Evolutionary conservation across 2,888 invertebrate species (phyloP), one percentile per base, ranked within the genome.

Genomic region (Aromia moschata): DNA sequence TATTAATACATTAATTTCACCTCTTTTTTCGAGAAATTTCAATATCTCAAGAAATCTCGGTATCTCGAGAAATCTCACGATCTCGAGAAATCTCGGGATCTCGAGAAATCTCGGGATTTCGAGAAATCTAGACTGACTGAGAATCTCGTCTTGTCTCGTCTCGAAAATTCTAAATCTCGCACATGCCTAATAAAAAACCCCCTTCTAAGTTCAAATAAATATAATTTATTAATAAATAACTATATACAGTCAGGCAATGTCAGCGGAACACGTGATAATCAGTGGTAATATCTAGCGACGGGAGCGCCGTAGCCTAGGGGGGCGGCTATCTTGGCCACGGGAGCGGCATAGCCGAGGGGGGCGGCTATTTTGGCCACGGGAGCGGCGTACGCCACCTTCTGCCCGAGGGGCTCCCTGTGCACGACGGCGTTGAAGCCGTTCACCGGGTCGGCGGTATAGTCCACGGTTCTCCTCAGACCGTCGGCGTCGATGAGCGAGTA

Each of bases 401-500:
- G 78, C 2, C 74, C 80, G 5, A 82, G 70, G 16, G 83, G 83
- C 71, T 83, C 82, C 47, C 80, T 81, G 69, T 80, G 83, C 9
- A 85, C 85, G 43, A 84, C 83, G 57, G 85, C 85, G 70, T 85
- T 84, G 81, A 85, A 85, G 47, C 85, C 85, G 69, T 85, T 81
- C 59, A 83, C 40, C 16, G 68, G 70, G 30, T 72, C 71, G 17
- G 74, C 71, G 43, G 70, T 67, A 61, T 71, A 71, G 37, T 71
- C 70, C 7, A 70, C 87, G 18, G 84, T 86, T 65, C 87, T 84
- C 72, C 84, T 84, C 56, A 85, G 85, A 68, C 87, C 87, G 71
- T 88, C 87, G n/a, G 87, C 85, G 69, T 85, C 84, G 30, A 82
- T 76, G 44, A 85, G 78, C 16, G 84, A 83, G 79, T 85, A 85